These are phyloP conservation scores for Saxicola maurus DNA, from an alignment of 2,797 vertebrate genomes.

Conservation along the genomic window DNA sequence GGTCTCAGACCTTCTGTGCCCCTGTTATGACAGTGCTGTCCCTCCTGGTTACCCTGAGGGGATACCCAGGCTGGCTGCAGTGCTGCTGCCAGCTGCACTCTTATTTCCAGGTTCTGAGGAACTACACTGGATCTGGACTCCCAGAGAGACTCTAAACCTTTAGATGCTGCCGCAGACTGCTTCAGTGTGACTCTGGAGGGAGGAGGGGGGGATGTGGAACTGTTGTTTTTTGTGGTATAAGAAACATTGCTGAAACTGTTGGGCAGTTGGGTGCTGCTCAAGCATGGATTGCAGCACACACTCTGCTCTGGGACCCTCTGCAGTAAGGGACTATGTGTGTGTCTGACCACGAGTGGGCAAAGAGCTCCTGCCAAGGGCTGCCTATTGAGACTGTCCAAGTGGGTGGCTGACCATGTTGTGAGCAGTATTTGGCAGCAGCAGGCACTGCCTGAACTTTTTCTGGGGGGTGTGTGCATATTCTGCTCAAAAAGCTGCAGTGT, in stretches of 20 bases:
- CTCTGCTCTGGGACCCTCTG: background rate
- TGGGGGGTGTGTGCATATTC: fast-evolving
- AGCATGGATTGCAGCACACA: fast-evolving
- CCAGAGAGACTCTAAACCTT: background rate
- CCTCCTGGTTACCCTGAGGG: fast-evolving
- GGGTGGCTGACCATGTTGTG: fast-evolving
- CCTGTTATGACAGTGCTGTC: fast-evolving
- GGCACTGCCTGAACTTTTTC: fast-evolving
- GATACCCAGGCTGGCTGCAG: fast-evolving
- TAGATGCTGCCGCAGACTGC: background rate
- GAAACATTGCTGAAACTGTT: background rate
- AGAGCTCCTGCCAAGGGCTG: background rate
- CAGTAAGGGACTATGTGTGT: background rate
- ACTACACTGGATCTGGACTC: fast-evolving
- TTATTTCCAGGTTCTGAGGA: background rate
- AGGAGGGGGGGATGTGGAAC: background rate
- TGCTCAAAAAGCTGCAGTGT: background rate
- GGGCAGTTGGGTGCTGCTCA: background rate
- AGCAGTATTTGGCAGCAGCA: background rate
- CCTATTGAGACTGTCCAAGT: background rate
- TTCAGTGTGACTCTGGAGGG: background rate
- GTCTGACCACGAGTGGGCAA: fast-evolving
- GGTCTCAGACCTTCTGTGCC: fast-evolving
- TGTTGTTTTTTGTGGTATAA: background rate
- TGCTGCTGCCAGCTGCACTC: fast-evolving